Percentiles rank a stretch among this genome's conserved stretches.
phyloP scores from a whole-genome alignment of 2,113 vertebrate species.

The Meles meles region DNA sequence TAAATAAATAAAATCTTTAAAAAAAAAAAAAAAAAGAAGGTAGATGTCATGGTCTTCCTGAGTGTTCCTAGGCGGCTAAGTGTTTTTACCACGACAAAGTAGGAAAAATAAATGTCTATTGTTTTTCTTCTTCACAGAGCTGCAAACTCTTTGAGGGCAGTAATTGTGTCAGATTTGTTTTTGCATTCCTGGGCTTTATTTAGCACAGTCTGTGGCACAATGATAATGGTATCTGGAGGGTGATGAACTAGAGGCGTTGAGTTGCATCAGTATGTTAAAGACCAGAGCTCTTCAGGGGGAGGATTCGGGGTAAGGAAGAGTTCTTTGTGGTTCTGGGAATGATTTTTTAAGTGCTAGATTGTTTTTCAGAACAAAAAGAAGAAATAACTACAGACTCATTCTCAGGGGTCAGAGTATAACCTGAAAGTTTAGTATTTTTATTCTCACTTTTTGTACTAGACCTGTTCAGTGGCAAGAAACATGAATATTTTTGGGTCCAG shows the following conservation, averaged over 20 bases:
- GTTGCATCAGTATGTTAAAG: neutral
- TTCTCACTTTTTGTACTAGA: constrained; percentile 14
- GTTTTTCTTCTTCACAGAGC: neutral
- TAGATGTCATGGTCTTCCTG: neutral
- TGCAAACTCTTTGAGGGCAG: neutral
- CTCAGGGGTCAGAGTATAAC: neutral
- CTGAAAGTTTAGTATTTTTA: neutral
- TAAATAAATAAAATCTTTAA: too few species aligned
- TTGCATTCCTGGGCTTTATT: neutral
- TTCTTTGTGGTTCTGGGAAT: neutral
- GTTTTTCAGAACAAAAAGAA: neutral
- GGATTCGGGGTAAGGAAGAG: neutral
- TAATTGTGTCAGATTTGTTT: neutral
- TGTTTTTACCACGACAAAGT: neutral
- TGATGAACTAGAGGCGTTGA: neutral
- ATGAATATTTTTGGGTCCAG: neutral
- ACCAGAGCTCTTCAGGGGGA: neutral
- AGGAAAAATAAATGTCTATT: neutral
- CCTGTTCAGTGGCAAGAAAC: constrained; percentile 52
- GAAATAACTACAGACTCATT: neutral
- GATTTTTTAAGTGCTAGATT: neutral
- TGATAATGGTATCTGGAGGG: neutral
- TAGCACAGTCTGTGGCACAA: neutral
- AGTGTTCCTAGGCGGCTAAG: neutral
- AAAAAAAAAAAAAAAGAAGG: too few species aligned